Conservation (phyloP, 2,797 vertebrate species). For the Pampus argenteus region DNA sequence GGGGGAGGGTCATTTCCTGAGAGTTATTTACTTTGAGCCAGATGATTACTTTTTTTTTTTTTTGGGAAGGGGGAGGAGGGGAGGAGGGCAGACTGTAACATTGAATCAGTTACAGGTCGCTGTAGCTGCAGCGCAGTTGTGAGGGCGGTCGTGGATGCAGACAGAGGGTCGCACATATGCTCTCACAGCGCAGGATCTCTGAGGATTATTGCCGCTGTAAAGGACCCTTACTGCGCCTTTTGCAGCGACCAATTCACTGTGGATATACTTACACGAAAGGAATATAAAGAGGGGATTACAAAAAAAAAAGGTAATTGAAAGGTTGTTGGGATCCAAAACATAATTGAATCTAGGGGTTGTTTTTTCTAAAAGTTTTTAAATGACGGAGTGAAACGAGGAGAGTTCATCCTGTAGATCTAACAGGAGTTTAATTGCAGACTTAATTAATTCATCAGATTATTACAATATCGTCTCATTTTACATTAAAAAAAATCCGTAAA, state of each 20-base stretch:
- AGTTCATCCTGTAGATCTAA: neutral
- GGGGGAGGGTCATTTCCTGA: conserved; percentile 91
- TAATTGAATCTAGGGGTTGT: neutral
- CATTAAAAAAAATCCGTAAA: neutral
- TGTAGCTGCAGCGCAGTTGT: conserved; percentile 87
- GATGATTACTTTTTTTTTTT: conserved; percentile 89
- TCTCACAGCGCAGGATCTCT: conserved; percentile 77
- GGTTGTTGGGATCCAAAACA: conserved; percentile 50
- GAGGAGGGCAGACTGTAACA: conserved; percentile 92
- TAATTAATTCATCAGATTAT: conserved; percentile 42
- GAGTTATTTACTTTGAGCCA: conserved; percentile 96
- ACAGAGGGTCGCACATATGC: conserved; percentile 78
- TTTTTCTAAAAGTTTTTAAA: conserved; percentile 11
- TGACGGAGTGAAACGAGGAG: neutral
- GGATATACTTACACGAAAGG: conserved; percentile 75
- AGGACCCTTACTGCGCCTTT: conserved; percentile 57
- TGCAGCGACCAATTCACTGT: conserved; percentile 60
- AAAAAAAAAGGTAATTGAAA: conserved; percentile 82
- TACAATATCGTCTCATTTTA: neutral
- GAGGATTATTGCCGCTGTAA: conserved; percentile 78
- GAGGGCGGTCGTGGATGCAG: conserved; percentile 83
- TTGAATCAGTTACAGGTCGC: conserved; percentile 96
- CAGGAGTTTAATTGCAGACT: conserved; percentile 16
- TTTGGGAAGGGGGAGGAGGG: conserved; percentile 22
- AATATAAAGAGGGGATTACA: conserved; percentile 77